Evolutionary conservation across 2,797 vertebrate species (phyloP).

Genomic region (Lithobates pipiens): DNA sequence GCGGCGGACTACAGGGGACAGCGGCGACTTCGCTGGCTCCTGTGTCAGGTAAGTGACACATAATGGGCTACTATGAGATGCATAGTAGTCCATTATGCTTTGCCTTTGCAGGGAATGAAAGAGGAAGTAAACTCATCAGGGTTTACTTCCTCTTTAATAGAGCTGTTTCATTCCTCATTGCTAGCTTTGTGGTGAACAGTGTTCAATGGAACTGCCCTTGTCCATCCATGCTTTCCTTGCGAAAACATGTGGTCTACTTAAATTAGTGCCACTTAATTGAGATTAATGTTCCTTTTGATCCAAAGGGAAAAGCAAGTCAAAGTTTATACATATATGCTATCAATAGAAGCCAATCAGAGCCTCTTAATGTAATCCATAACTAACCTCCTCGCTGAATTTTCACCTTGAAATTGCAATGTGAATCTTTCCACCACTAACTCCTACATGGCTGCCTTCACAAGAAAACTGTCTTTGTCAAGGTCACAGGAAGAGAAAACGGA

Average conservation of each 20-base stretch:
- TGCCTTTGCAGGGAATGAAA: too few species aligned
- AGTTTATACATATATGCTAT: neutral
- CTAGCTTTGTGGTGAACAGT: too few species aligned
- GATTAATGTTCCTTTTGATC: conserved; percentile 36
- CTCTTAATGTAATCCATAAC: neutral
- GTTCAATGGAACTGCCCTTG: neutral
- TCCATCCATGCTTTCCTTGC: neutral
- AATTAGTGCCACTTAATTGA: conserved; percentile 24
- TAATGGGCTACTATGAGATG: too few species aligned
- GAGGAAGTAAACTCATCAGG: too few species aligned
- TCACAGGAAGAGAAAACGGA: neutral
- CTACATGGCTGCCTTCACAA: neutral
- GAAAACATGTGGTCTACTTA: conserved; percentile 11
- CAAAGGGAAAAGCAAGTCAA: neutral
- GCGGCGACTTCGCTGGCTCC: too few species aligned
- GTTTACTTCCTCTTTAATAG: too few species aligned
- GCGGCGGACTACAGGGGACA: too few species aligned
- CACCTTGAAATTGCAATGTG: neutral
- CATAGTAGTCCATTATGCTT: too few species aligned
- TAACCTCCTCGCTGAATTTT: neutral
- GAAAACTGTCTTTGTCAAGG: neutral
- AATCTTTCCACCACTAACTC: neutral
- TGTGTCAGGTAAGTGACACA: too few species aligned
- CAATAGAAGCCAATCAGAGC: neutral
- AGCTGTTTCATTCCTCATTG: too few species aligned